A percentile compares a stretch with the other conserved stretches of the same genome.
Evolutionary conservation across 2,113 vertebrate species (phyloP).

Genomic region (Hoplias malabaricus): DNA sequence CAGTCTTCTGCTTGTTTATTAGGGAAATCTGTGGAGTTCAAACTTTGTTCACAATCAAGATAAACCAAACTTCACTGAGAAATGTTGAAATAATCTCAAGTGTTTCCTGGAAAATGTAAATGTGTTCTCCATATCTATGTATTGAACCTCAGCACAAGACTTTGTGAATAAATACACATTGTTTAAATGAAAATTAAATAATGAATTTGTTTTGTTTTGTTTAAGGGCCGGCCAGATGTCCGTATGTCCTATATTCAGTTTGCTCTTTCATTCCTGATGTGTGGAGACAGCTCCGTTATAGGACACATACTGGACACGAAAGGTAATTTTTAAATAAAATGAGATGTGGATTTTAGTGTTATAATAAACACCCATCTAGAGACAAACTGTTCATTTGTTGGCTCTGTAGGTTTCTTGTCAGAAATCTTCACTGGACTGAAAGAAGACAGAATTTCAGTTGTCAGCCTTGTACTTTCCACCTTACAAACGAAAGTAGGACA

Average conservation of each 20-base stretch:
- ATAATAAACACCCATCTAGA: background rate
- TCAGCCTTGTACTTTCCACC: slow-evolving; percentile 86
- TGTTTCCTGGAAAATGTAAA: no score
- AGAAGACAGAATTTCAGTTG: slow-evolving; percentile 86
- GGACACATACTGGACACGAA: slow-evolving; percentile 86
- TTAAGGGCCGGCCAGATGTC: slow-evolving; percentile 84
- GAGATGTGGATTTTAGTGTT: background rate
- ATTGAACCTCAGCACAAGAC: no score
- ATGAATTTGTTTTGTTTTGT: no score
- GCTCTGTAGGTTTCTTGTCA: slow-evolving; percentile 83
- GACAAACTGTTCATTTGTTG: background rate
- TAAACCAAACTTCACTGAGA: no score
- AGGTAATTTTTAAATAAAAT: slow-evolving; percentile 72
- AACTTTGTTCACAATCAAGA: no score
- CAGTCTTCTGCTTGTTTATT: no score
- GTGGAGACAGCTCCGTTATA: slow-evolving; percentile 81
- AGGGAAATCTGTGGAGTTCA: no score
- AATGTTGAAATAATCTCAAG: no score
- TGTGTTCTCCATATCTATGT: no score
- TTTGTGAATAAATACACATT: no score
- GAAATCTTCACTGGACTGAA: slow-evolving; percentile 86
- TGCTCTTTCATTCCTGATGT: slow-evolving; percentile 87
- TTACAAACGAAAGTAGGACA: slow-evolving; percentile 81
- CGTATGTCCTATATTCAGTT: slow-evolving; percentile 90
- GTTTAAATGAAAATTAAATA: background rate